Evolutionary conservation across 2,113 vertebrate genomes (phyloP).

Genomic region (Periophthalmodon schlosseri): DNA sequence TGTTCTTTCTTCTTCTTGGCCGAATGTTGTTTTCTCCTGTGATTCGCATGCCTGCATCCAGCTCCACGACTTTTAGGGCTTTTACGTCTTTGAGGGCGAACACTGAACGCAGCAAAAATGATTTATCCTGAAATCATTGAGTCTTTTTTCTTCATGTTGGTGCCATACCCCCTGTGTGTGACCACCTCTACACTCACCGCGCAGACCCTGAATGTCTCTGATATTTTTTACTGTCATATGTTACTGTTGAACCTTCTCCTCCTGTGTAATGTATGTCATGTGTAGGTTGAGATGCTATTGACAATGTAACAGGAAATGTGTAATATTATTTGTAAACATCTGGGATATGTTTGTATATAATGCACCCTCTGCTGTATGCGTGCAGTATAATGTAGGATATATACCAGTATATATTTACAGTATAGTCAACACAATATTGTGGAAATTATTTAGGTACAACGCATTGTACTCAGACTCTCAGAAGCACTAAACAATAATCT

Average conservation of each 20-base stretch:
- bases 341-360: slow-evolving; percentile 63
- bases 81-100: slow-evolving; percentile 45
- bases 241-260: slow-evolving; percentile 53
- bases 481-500: slow-evolving; percentile 41
- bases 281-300: slow-evolving; percentile 58
- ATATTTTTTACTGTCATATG: slow-evolving; percentile 64
- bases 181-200: slow-evolving; percentile 63
- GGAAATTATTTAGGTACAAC: slow-evolving; percentile 49
- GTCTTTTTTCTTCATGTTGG: slow-evolving; percentile 39
- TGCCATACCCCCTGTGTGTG: slow-evolving; percentile 46
- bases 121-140: slow-evolving; percentile 23
- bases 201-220: slow-evolving; percentile 74
- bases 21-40: slow-evolving; percentile 54
- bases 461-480: slow-evolving; percentile 32
- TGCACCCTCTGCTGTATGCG: slow-evolving; percentile 38
- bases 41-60: slow-evolving; percentile 70
- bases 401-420: slow-evolving; percentile 69
- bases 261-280: slow-evolving; percentile 51
- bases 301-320: slow-evolving; percentile 54
- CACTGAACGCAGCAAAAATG: slow-evolving; percentile 26
- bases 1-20: slow-evolving; percentile 59
- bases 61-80: slow-evolving; percentile 62
- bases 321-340: slow-evolving; percentile 58
- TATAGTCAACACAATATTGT: slow-evolving; percentile 58
- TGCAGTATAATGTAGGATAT: slow-evolving; percentile 65